Percentiles rank a stretch among this genome's conserved stretches.
These are phyloP conservation scores for Dromococcyx pavoninus DNA, from an alignment of 2,797 vertebrate genomes.

Conservation along the genomic window DNA sequence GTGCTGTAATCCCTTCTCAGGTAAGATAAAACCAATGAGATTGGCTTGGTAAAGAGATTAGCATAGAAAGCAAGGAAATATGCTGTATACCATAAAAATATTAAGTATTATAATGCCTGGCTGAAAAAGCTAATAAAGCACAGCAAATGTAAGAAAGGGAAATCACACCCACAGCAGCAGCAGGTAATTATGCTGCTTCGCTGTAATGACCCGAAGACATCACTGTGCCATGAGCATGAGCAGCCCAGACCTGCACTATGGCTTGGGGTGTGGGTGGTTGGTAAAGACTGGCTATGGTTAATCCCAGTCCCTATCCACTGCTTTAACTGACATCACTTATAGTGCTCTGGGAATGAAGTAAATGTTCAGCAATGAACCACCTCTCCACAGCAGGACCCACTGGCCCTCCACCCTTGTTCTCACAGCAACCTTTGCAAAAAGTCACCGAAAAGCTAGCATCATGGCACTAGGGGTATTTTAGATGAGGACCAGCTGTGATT, in stretches of 20 bases:
- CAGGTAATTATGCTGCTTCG: background rate
- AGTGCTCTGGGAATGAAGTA: background rate
- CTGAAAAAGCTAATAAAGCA: background rate
- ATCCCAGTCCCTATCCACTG: background rate
- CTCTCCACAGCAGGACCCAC: background rate
- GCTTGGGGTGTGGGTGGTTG: fast-evolving
- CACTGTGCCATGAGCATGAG: background rate
- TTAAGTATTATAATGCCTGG: background rate
- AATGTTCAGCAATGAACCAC: background rate
- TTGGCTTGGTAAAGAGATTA: background rate
- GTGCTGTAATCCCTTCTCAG: background rate
- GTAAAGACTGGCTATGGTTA: background rate
- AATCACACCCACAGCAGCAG: background rate
- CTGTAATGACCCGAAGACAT: background rate
- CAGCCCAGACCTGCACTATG: background rate
- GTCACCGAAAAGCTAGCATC: background rate
- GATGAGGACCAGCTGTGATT: background rate
- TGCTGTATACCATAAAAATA: background rate
- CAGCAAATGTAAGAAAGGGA: background rate
- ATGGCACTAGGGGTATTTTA: background rate
- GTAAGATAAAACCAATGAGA: background rate
- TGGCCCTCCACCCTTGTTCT: background rate
- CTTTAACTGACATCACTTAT: background rate
- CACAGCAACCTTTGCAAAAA: background rate
- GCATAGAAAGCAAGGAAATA: background rate